Conservation (phyloP, 2,113 vertebrate genomes). For the Passer montanus region DNA sequence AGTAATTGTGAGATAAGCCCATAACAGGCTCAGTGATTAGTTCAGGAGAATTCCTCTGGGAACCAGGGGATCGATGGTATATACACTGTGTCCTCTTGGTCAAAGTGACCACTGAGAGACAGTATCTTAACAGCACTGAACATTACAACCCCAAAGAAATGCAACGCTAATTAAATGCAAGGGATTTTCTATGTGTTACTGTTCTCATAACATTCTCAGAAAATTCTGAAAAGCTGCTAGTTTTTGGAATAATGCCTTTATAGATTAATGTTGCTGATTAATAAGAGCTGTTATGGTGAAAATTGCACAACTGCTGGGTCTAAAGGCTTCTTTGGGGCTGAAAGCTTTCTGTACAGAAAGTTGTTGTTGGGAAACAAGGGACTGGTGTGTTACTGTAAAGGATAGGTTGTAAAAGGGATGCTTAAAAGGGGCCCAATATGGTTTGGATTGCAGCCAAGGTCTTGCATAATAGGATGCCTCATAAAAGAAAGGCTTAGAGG, state of each 20-base stretch:
- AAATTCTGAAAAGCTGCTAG: conserved; percentile 43
- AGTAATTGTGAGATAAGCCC: conserved; percentile 6
- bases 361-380: conserved; percentile 69
- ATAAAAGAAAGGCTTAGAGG: conserved; percentile 67
- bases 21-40: conserved; percentile 6
- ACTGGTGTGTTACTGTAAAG: conserved; percentile 69
- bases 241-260: conserved; percentile 46
- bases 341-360: conserved; percentile 63
- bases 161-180: not conserved
- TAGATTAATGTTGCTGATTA: conserved; percentile 30
- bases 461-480: conserved; percentile 70
- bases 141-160: not conserved
- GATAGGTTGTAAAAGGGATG: conserved; percentile 70
- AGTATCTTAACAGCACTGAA: not conserved
- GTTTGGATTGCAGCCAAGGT: conserved; percentile 61
- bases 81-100: not conserved
- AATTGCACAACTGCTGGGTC: conserved; percentile 32
- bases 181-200: conserved; percentile 17
- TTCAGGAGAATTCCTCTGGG: conserved; percentile 20
- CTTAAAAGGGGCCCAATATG: conserved; percentile 67
- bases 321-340: conserved; percentile 54
- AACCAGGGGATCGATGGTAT: not conserved
- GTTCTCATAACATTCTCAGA: conserved; percentile 4
- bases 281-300: conserved; percentile 46
- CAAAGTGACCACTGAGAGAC: not conserved